Evolutionary conservation across 1,140 invertebrate species (phyloP).

Genomic region (Drosophila murphyi): DNA sequence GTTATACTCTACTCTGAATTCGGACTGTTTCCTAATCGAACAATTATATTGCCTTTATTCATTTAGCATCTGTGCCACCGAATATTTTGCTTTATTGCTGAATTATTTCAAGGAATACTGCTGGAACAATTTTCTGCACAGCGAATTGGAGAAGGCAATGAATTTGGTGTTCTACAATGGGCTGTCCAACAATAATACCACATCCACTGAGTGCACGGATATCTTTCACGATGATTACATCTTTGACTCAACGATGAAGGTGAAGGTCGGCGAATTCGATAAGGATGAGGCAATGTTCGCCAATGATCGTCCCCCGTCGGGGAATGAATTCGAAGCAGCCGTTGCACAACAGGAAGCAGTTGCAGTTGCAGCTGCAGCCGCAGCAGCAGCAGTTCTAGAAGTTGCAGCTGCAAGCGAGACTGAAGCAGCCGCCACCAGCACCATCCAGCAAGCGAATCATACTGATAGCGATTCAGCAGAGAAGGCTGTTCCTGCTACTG

Average conservation of each 20-base stretch:
- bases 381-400: constrained; percentile 1
- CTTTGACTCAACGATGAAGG: constrained; percentile 50
- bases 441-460: constrained; percentile 42
- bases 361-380: constrained; percentile 9
- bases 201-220: constrained; percentile 55
- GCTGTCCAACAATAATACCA: constrained; percentile 66
- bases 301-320: constrained; percentile 13
- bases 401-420: constrained; percentile 1
- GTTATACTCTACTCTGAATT: constrained; percentile 7
- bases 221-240: constrained; percentile 47
- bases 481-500: not conserved
- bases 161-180: constrained; percentile 86
- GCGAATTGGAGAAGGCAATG: constrained; percentile 92
- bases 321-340: constrained; percentile 46
- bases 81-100: constrained; percentile 86
- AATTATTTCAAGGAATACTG: constrained; percentile 93
- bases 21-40: too few species aligned
- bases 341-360: constrained; percentile 41
- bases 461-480: constrained; percentile 29
- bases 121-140: constrained; percentile 95
- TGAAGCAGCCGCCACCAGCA: not conserved
- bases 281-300: constrained; percentile 6
- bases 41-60: not conserved
- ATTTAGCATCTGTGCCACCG: constrained; percentile 74
- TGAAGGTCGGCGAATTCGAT: not conserved